Base-by-base conservation (phyloP, 2,113 vertebrate species). In the Bufo bufo region DNA sequence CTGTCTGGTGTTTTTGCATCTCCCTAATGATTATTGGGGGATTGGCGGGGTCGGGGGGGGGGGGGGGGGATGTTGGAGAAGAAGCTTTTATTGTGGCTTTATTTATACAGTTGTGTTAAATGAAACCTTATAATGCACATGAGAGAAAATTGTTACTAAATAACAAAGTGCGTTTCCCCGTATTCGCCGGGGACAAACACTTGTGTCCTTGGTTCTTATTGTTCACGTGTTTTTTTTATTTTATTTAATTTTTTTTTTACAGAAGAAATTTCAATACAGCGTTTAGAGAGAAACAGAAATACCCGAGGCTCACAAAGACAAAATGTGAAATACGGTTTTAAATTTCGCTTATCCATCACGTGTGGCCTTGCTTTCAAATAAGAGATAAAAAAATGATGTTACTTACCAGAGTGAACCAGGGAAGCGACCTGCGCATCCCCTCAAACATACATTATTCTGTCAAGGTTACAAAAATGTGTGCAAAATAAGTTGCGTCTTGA, bases 381-480 rank as follows among this genome's bases (percentile, higher is more conserved):
- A 61, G 52, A 19, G 19, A 59, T 61, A 20, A 58, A 61, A 47
- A 16, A 8, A 47, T 5, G 7, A 66, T 19, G 47, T 63, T 43
- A 45, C 50, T 58, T 20, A 65, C 61, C 7, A 16, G 16, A 17
- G 65, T 69, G 47, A 72, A 45, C 12, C 13, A 6, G 65, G 47
- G n/a, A 47, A 43, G 19, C 50, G 50, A 61, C 74, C 17, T 63
- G 54, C 20, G 14, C 19, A 61, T 59, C 54, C 71, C 84, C 56
- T 49, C 49, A 75, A 75, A 84, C 33, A 54, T n/a, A 71, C 66
- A 23, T 75, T 74, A 1, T 75, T 54, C 54, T 61, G 45, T 78
- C 58, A 86, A 86, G 85, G 84, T 65, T 78, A 77, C 74, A 66
- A 50, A 86, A 77, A 78, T 65, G 12, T 86, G 33, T 33, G 33